A percentile compares a stretch with the other conserved stretches of the same genome.
Conservation (phyloP, 1,140 invertebrate genomes). For the Aphaenogaster ashmeadi region DNA sequence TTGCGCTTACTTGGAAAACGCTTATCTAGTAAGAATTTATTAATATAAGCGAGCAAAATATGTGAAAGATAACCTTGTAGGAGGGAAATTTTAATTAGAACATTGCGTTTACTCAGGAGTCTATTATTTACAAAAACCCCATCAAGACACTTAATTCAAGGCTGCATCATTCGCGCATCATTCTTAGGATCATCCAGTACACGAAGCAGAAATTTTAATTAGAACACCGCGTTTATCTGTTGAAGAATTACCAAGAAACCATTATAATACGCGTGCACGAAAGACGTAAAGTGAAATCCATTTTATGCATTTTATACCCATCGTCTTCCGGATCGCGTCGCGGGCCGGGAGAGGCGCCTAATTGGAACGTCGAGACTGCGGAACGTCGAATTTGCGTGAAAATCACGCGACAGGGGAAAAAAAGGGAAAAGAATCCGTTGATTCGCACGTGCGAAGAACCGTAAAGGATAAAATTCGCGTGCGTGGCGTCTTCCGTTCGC, state of each 20-base stretch:
- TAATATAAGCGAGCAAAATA: background rate
- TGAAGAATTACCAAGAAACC: background rate
- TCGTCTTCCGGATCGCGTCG: background rate
- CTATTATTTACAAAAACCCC: slow-evolving; percentile 40
- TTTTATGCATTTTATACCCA: background rate
- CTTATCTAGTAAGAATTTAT: slow-evolving; percentile 28
- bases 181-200: background rate
- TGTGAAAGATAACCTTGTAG: slow-evolving; percentile 5
- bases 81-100: slow-evolving; percentile 30
- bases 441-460: background rate
- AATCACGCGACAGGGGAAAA: background rate
- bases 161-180: slow-evolving; percentile 1
- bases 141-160: slow-evolving; percentile 40
- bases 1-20: background rate
- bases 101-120: background rate
- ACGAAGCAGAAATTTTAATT: slow-evolving; percentile 31
- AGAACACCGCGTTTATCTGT: background rate
- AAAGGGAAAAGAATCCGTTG: background rate
- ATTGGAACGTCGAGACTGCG: background rate
- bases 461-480: slow-evolving; percentile 21
- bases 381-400: slow-evolving; percentile 4
- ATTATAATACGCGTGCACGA: background rate
- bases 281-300: slow-evolving; percentile 15
- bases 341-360: background rate
- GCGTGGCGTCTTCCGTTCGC: background rate